Conservation (phyloP, 92 coral and sea anemone species). For the Porites evermanni region DNA sequence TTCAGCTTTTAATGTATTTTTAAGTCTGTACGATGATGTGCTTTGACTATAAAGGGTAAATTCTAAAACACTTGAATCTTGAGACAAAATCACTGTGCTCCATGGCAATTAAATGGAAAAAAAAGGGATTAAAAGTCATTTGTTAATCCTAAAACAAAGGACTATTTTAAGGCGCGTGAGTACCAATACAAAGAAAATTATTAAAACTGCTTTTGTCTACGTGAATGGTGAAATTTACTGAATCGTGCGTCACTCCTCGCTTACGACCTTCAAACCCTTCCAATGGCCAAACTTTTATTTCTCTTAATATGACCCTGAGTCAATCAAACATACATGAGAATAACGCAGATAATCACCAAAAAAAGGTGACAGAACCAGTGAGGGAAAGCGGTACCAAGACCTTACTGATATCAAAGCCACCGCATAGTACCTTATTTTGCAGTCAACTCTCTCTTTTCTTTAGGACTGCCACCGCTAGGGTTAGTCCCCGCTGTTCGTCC, state of each 20-base stretch:
- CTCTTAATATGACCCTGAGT: too few species aligned
- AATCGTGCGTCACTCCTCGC: too few species aligned
- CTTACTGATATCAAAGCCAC: too few species aligned
- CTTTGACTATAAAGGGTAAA: neutral
- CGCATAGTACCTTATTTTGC: too few species aligned
- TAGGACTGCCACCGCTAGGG: too few species aligned
- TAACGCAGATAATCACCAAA: too few species aligned
- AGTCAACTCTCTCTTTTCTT: too few species aligned
- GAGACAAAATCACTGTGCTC: neutral
- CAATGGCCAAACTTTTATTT: neutral
- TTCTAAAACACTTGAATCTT: neutral
- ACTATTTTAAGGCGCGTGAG: neutral
- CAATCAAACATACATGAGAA: too few species aligned
- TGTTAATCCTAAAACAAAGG: slow-evolving; percentile 26
- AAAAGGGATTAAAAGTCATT: neutral
- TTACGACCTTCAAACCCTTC: neutral
- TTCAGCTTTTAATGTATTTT: neutral
- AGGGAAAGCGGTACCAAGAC: too few species aligned
- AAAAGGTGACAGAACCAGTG: too few species aligned
- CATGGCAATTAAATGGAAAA: slow-evolving; percentile 10
- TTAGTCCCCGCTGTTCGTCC: too few species aligned
- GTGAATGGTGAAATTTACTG: neutral
- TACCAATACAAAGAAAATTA: neutral
- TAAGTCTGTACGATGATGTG: neutral
- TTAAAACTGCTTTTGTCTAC: neutral